phyloP scores from a whole-genome alignment of 1,140 invertebrate genomes.

The Melanaphis sacchari region DNA sequence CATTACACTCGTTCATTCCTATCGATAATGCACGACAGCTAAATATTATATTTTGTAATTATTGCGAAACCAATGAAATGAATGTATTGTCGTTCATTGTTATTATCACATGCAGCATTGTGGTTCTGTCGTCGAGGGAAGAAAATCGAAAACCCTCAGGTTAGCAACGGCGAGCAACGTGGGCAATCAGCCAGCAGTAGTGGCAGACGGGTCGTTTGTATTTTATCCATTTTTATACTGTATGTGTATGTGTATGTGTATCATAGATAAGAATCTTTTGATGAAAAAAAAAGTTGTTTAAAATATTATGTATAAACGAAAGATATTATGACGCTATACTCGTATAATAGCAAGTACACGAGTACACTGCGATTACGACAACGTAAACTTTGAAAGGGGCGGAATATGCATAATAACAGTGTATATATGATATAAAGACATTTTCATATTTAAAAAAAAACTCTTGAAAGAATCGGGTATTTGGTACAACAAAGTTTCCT shows the following conservation, averaged over 20 bases:
- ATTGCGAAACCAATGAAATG: not conserved
- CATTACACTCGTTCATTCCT: not conserved
- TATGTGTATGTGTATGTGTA: too few relatives aligned
- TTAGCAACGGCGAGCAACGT: not conserved
- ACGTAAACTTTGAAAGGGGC: not conserved
- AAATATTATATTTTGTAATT: not conserved
- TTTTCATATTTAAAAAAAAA: not conserved
- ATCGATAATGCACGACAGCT: not conserved
- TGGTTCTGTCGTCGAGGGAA: not conserved
- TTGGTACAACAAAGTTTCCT: not conserved
- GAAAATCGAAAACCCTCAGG: not conserved
- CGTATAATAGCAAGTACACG: not conserved
- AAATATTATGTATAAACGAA: not conserved
- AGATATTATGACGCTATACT: not conserved
- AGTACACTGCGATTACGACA: not conserved
- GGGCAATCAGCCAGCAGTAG: not conserved
- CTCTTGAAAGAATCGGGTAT: not conserved
- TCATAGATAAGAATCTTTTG: not conserved
- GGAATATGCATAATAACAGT: not conserved
- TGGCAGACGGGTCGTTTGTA: not conserved
- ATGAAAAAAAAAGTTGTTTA: not conserved
- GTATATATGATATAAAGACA: not conserved
- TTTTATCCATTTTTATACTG: not conserved
- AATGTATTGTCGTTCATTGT: not conserved
- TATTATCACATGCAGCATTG: not conserved